phyloP scores from a whole-genome alignment of 2,888 invertebrate species.

The Amphipyra tragopoginis region DNA sequence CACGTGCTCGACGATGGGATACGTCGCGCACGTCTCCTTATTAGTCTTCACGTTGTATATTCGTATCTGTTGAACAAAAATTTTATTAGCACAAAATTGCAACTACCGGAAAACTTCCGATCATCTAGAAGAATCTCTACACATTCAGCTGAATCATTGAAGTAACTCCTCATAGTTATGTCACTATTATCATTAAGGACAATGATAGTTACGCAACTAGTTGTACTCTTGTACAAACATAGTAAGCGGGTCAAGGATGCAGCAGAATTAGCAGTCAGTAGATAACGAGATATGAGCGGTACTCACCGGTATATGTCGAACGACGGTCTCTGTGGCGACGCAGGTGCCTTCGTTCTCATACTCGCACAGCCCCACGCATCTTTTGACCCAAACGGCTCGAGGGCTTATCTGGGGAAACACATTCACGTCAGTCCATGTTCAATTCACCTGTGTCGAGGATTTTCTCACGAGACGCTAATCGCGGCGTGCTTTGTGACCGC shows the following conservation, averaged over 20 bases:
- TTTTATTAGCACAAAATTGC: slow-evolving; percentile 20
- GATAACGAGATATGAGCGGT: slow-evolving; percentile 67
- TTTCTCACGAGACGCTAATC: slow-evolving; percentile 75
- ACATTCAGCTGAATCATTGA: slow-evolving; percentile 40
- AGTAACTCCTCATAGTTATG: slow-evolving; percentile 61
- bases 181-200: slow-evolving; percentile 74
- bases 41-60: slow-evolving; percentile 80
- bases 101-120: slow-evolving; percentile 1
- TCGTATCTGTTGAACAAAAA: slow-evolving; percentile 73
- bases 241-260: slow-evolving; percentile 82
- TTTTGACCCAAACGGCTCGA: slow-evolving; percentile 83
- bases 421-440: slow-evolving; percentile 59
- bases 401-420: slow-evolving; percentile 84
- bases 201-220: slow-evolving; percentile 64
- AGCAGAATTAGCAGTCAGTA: slow-evolving; percentile 64
- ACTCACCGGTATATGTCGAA: slow-evolving; percentile 81
- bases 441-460: slow-evolving; percentile 66
- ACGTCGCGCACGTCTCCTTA: slow-evolving; percentile 81
- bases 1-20: slow-evolving; percentile 80
- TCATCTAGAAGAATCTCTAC: neutral
- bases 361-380: slow-evolving; percentile 84
- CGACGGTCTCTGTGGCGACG: slow-evolving; percentile 71
- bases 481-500: slow-evolving; percentile 39
- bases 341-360: slow-evolving; percentile 76
- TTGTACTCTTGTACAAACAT: slow-evolving; percentile 58